Evolutionary conservation across 2,113 vertebrate species (phyloP), one percentile per base, ranked within the genome.

Genomic region (Actinemys pallida): DNA sequence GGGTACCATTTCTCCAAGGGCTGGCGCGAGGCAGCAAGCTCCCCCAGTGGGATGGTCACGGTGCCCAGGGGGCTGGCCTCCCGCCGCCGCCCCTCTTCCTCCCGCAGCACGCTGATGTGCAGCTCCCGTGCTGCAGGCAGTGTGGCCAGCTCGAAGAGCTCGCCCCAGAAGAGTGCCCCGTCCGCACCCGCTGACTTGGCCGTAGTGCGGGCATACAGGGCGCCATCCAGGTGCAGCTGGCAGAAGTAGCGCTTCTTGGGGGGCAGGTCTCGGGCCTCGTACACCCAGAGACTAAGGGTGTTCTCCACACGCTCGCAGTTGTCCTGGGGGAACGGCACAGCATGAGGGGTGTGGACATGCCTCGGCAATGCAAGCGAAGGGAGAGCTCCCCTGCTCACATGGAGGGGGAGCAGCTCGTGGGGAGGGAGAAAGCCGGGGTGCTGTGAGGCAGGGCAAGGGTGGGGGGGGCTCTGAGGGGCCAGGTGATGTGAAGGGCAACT

Each of bases 81-180:
- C 57, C 98, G 96, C 0, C 98, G 98, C 83, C 99, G 98, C 83
- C 99, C 98, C 93, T 99, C 98, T 12, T 99, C 98, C 2, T 99
- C 99, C 0, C 98, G 98, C 92, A 99, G 98, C 8, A 99, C 96
- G 86, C 98, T 95, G 14, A 99, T 94, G 6, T 98, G 99, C 94
- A 99, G 97, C 93, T 99, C 98, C 3, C 96, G 98, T 35, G 98
- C 87, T 0, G 97, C 98, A 0, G 99, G 99, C 9, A 99, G 97
- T n/a, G 99, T 99, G 56, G 98, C 98, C 24, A 99, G 98, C 95
- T 99, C 99, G 79, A 99, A 99, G 94, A 99, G 99, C 94, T 99
- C 99, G 2, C 98, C 96, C 98, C 97, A 98, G 87, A 98, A 97
- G 97, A 99, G 95, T 84, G 96, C 96, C 1, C 98, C 57, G 0